Conservation (phyloP, 53 echinoderm and acorn worm species). For the Glandiceps talaboti region DNA sequence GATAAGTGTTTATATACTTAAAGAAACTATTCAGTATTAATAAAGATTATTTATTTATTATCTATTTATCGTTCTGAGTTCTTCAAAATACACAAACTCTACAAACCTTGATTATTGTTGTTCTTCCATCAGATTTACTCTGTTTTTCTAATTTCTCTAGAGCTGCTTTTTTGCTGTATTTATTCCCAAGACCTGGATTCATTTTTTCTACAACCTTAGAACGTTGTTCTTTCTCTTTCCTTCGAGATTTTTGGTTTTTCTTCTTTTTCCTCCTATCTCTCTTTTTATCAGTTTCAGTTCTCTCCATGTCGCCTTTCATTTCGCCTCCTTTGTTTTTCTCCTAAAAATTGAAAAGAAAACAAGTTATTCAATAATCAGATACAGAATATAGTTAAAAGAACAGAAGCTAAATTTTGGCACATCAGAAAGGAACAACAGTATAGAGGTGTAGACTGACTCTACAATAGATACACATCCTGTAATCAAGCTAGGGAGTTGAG, state of each 20-base stretch:
- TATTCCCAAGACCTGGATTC: slow-evolving; percentile 34
- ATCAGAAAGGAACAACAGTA: no score
- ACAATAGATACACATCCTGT: no score
- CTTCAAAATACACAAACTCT: no score
- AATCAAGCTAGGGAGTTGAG: no score
- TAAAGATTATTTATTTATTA: no score
- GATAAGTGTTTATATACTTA: background rate
- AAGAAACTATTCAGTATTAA: no score
- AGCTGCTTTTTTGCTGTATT: slow-evolving; percentile 56
- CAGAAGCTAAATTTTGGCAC: no score
- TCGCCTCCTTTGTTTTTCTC: slow-evolving; percentile 50
- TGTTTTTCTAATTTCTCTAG: slow-evolving; percentile 60
- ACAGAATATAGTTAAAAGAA: no score
- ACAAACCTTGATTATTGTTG: slow-evolving; percentile 84
- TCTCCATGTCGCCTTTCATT: slow-evolving; percentile 72
- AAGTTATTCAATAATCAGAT: no score
- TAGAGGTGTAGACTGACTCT: no score
- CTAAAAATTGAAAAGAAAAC: no score
- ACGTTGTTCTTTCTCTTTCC: slow-evolving; percentile 33
- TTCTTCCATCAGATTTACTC: slow-evolving; percentile 61
- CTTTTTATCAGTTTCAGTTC: slow-evolving; percentile 50
- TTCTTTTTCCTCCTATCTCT: slow-evolving; percentile 67
- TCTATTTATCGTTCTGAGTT: no score
- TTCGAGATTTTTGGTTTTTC: slow-evolving; percentile 40
- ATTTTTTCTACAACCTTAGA: slow-evolving; percentile 44